Conservation (phyloP, 2,797 vertebrate species). For the Gastrophryne carolinensis region DNA sequence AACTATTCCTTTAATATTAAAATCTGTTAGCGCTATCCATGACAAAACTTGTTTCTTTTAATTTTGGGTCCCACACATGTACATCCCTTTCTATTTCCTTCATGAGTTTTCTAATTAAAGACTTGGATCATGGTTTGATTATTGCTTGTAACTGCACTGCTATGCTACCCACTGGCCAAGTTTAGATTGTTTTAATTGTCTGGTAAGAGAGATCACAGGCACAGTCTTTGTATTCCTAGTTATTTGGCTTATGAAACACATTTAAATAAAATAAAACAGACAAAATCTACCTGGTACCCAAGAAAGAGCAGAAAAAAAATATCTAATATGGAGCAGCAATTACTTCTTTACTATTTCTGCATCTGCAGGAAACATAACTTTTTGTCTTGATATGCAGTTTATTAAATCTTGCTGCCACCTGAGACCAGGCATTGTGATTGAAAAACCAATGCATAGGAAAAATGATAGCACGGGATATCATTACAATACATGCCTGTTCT, state of each 20-base stretch:
- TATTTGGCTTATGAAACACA: neutral
- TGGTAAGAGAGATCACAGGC: neutral
- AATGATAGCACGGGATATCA: neutral
- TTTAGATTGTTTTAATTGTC: slow-evolving; percentile 7
- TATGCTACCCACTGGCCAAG: slow-evolving; percentile 26
- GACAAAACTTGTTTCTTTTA: too few relatives aligned
- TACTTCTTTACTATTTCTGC: slow-evolving; percentile 24
- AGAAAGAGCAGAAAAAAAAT: slow-evolving; percentile 1
- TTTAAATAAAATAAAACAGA: slow-evolving; percentile 5
- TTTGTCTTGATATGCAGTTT: slow-evolving; percentile 20
- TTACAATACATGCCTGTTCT: slow-evolving; percentile 8
- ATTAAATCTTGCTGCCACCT: slow-evolving; percentile 19
- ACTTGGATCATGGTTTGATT: slow-evolving; percentile 17
- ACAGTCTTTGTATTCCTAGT: neutral
- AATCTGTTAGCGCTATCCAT: too few relatives aligned
- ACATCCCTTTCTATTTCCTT: neutral
- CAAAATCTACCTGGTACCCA: neutral
- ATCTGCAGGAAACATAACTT: slow-evolving; percentile 32
- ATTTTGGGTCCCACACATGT: neutral
- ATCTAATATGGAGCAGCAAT: slow-evolving; percentile 25
- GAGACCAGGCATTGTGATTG: slow-evolving; percentile 13
- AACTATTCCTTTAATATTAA: too few relatives aligned
- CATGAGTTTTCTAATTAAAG: slow-evolving; percentile 26
- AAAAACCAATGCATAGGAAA: slow-evolving; percentile 30
- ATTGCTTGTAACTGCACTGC: slow-evolving; percentile 14